Percentiles rank a stretch among this genome's conserved stretches.
These are phyloP conservation scores for Istiophorus platypterus DNA, from an alignment of 2,113 vertebrate species.

Conservation along the genomic window DNA sequence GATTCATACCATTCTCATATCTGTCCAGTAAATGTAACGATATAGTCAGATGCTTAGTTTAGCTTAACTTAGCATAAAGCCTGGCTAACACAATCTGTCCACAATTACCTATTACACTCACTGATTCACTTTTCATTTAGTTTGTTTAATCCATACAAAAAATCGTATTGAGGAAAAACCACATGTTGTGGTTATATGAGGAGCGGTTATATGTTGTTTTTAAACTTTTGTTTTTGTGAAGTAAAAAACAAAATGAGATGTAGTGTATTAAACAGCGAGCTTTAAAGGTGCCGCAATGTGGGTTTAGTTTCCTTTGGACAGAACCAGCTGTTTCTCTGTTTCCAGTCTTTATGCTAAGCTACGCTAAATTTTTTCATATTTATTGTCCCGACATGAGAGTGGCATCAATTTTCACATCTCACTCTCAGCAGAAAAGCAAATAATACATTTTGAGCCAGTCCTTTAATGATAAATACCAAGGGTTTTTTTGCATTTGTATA, in stretches of 20 bases:
- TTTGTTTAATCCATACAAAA: background rate
- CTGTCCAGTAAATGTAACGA: background rate
- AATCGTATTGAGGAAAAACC: background rate
- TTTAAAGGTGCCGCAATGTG: too few relatives aligned
- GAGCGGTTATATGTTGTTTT: too few relatives aligned
- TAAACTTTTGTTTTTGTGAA: too few relatives aligned
- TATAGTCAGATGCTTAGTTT: background rate
- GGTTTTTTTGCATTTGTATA: background rate
- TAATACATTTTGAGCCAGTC: background rate
- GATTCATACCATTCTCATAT: background rate
- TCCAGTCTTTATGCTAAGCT: background rate
- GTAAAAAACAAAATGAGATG: too few relatives aligned
- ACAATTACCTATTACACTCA: background rate
- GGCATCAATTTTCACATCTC: background rate
- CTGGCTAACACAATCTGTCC: background rate
- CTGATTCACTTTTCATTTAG: background rate
- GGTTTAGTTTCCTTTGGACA: too few relatives aligned
- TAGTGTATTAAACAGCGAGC: too few relatives aligned
- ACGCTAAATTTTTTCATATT: background rate
- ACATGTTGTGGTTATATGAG: too few relatives aligned
- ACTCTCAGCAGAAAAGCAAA: background rate
- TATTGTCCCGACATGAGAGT: background rate
- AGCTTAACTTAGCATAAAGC: conserved; percentile 14
- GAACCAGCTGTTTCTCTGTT: background rate
- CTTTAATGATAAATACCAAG: background rate